Conservation (phyloP, 2,888 invertebrate species). For the Drosophila hawaiiensis region DNA sequence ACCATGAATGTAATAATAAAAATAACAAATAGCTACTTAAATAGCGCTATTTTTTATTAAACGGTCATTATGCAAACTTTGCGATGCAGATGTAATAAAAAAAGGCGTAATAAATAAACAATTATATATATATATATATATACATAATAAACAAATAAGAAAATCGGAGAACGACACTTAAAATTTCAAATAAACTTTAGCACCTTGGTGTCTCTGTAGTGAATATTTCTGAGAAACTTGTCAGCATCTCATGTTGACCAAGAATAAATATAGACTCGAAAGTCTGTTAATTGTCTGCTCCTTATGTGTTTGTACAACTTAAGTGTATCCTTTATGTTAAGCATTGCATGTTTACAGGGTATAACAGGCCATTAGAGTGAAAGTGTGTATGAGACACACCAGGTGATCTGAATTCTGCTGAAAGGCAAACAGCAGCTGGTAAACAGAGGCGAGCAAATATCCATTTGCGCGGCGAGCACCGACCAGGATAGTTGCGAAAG, state of each 20-base stretch:
- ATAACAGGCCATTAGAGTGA: conserved; percentile 27
- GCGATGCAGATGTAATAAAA: not conserved
- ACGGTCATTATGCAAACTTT: not conserved
- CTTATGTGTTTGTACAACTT: not conserved
- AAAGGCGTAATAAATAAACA: not conserved
- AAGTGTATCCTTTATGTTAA: not conserved
- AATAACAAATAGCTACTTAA: not conserved
- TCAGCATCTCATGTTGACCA: not conserved
- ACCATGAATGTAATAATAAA: too few relatives aligned
- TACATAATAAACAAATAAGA: not conserved
- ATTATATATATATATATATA: too few relatives aligned
- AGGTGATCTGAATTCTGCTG: conserved; percentile 32
- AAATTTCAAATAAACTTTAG: not conserved
- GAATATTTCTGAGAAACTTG: not conserved
- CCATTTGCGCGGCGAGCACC: not conserved
- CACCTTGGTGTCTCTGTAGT: not conserved
- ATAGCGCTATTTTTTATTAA: not conserved
- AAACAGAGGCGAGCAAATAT: conserved; percentile 8
- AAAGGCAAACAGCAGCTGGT: conserved; percentile 33
- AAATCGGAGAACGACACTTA: not conserved
- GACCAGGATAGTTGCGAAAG: not conserved
- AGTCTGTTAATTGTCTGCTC: not conserved
- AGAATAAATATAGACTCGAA: not conserved
- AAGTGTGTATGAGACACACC: conserved; percentile 30
- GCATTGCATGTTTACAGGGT: conserved; percentile 11